Base-by-base conservation (phyloP, 2,888 invertebrate genomes). In the Oconnorella tubifera region DNA sequence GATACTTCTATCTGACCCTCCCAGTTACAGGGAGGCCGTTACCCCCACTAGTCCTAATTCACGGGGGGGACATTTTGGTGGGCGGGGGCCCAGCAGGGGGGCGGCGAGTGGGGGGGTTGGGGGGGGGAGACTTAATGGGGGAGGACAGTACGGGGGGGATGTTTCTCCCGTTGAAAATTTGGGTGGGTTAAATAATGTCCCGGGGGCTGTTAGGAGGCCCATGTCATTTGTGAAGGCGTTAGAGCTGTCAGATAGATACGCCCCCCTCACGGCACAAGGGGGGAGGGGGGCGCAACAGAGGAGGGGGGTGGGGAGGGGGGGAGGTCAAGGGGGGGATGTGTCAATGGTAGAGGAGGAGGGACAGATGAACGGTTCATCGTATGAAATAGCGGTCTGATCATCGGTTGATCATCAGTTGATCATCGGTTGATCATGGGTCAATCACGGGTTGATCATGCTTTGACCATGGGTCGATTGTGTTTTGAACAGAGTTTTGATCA, bases 161-260 rank as follows among this genome's bases (percentile, higher is more conserved):
- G 19, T 33, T 29, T 25, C 55, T 19, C 33, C 56, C 1, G 29
- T 56, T 4, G 28, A 29, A 32, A n/a, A 25, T 14, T 14, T 25
- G 23, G 25, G 40, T 14, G 51, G 56, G 55, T 56, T 65, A 14
- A 33, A 31, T 27, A 71, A 69, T 28, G 61, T 72, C 32, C 72
- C 72, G 0, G 72, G 72, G 10, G 68, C 68, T 6, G 65, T 68
- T 27, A 50, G 63, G 33, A 70, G 81, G 61, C 81, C 82, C 2
- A 75, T 80, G 75, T 80, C 80, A 32, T 82, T 82, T 71, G 79
- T 81, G 27, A 78, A 78, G 61, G 82, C 82, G 19, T 69, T 83
- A 56, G 80, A 81, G 75, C 75, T 81, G 74, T 78, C 79, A 50
- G 79, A 81, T 65, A 74, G 76, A 56, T 72, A 78, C 29, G 78